Conservation (phyloP, 1,140 invertebrate species). For the Helicoverpa armigera region DNA sequence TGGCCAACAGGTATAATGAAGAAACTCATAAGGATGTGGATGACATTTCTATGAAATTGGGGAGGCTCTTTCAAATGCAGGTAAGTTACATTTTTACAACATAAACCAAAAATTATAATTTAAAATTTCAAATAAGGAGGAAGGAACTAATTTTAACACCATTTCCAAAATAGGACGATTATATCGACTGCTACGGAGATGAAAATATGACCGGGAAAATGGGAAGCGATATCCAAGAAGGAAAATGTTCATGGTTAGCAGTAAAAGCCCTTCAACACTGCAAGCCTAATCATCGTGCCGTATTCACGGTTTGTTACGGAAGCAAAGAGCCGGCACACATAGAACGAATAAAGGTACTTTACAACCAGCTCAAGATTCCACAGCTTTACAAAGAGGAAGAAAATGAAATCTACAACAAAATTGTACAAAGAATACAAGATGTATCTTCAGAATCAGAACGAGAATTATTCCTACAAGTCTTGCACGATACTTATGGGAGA, state of each 20-base stretch:
- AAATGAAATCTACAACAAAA: slow-evolving; percentile 41
- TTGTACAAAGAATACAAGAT: slow-evolving; percentile 43
- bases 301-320: slow-evolving; percentile 92
- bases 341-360: slow-evolving; percentile 90
- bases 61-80: slow-evolving; percentile 95
- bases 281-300: slow-evolving; percentile 88
- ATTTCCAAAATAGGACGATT: slow-evolving; percentile 90
- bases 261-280: slow-evolving; percentile 92
- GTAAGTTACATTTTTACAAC: slow-evolving; percentile 71
- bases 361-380: slow-evolving; percentile 90
- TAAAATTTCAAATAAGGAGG: background rate
- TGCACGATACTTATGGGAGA: slow-evolving; percentile 40
- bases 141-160: background rate
- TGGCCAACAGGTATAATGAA: slow-evolving; percentile 28
- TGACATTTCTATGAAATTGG: slow-evolving; percentile 88
- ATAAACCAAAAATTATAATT: too few species aligned
- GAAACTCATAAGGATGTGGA: slow-evolving; percentile 32
- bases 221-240: slow-evolving; percentile 94
- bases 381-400: slow-evolving; percentile 87
- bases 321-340: slow-evolving; percentile 88
- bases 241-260: slow-evolving; percentile 95
- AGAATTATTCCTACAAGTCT: slow-evolving; percentile 31
- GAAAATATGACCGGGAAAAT: slow-evolving; percentile 91
- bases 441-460: slow-evolving; percentile 26
- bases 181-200: slow-evolving; percentile 94